Evolutionary conservation across 1,140 invertebrate species (phyloP), one percentile per base, ranked within the genome.

Genomic region (Apis laboriosa): DNA sequence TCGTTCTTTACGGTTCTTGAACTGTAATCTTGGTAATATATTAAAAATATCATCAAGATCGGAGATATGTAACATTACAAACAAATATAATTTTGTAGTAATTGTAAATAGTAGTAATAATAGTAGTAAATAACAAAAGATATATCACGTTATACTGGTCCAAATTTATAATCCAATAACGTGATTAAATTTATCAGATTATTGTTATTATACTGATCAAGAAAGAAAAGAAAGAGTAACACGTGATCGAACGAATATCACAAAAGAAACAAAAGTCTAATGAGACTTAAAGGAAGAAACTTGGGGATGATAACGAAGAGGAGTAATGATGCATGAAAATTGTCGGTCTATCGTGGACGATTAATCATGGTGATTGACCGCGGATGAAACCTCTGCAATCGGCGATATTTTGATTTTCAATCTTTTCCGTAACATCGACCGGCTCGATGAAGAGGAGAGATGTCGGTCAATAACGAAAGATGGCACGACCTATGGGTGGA

Each of bases 371-470:
- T 19, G 34, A 80, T 73, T 43, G 77, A 9, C 9, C 4, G 17
- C 4, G 8, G 2, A 9, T 21, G 34, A 43, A 43, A 43, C 4
- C 8, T 7, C 5, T 24, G 24, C 17, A 55, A 64, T 17, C 28
- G 15, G 28, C 43, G 34, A 49, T 56, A 66, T 56, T 80, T 80
- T 66, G 60, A 80, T 28, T 75, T 80, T 75, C 78, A 28, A 80
- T 75, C 28, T 28, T 21, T 80, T 19, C 11, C 78, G 21, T 24
- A 55, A 49, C 56, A 60, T 77, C 55, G 60, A 24, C 53, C 19
- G 11, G 55, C 19, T 51, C 64, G 17, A 9, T 17, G 64, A 76
- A 51, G 55, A 58, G 72, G 11, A 67, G 11, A 24, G 53, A 75
- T 43, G 28, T 19, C 56, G 24, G 8, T 15, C 34, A 63, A 55